These are phyloP conservation scores for Vannuccia rotundouncinata DNA, from an alignment of 2,888 invertebrate species.

Conservation along the genomic window DNA sequence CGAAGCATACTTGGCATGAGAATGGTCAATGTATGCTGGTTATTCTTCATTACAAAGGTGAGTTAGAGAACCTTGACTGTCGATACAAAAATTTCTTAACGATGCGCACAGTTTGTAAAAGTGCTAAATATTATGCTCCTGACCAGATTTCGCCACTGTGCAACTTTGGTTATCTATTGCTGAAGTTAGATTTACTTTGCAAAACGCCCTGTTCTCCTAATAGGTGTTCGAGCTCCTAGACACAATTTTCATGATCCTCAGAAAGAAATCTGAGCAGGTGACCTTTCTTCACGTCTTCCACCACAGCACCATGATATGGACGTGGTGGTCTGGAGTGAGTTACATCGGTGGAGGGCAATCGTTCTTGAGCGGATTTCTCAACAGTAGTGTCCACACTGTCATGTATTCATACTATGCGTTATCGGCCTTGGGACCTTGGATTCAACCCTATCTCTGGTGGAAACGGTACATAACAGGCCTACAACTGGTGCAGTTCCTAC, in stretches of 20 bases:
- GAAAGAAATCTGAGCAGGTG: background rate
- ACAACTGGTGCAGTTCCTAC: conserved; percentile 9
- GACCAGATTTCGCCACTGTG: no score
- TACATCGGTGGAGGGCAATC: background rate
- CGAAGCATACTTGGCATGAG: conserved; percentile 68
- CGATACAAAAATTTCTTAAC: no score
- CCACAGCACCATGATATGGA: background rate
- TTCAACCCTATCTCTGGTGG: conserved; percentile 35
- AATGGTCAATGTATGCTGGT: conserved; percentile 50
- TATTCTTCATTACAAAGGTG: conserved; percentile 52
- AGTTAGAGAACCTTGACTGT: no score
- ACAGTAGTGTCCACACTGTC: conserved; percentile 28
- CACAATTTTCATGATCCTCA: no score
- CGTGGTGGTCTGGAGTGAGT: background rate
- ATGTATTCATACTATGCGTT: conserved; percentile 34
- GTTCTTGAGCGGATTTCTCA: conserved; percentile 25
- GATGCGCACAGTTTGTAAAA: no score
- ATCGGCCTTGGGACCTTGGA: conserved; percentile 28
- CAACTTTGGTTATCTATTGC: no score
- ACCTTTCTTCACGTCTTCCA: conserved; percentile 4
- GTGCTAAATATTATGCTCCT: no score
- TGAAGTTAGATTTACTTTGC: no score
- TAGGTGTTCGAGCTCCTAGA: no score
- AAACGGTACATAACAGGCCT: conserved; percentile 26
- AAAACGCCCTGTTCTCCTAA: no score